Evolutionary conservation across 2,888 invertebrate species (phyloP).

Genomic region (Suillia variegata): DNA sequence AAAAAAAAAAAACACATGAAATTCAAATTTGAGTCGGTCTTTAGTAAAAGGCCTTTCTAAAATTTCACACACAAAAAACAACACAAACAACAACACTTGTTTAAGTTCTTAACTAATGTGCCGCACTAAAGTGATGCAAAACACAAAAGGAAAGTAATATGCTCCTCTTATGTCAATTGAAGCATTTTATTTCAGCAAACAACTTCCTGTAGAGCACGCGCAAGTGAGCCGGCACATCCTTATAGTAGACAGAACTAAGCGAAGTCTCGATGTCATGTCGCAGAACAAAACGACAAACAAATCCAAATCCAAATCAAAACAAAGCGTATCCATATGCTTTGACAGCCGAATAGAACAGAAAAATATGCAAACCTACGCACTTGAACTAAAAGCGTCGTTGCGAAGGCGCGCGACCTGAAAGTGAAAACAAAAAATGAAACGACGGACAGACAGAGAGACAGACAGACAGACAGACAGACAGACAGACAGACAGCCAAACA

Average conservation of each 20-base stretch:
- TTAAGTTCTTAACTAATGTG: conserved; percentile 17
- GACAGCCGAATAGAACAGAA: neutral
- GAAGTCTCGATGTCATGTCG: neutral
- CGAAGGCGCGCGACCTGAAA: conserved; percentile 11
- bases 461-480: too few relatives aligned
- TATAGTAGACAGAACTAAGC: neutral
- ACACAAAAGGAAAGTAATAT: too few relatives aligned
- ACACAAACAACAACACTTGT: neutral
- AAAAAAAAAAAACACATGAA: too few relatives aligned
- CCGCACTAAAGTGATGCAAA: conserved; percentile 13
- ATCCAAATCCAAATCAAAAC: neutral
- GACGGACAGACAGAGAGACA: too few relatives aligned
- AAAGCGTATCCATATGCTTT: neutral
- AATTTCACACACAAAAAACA: too few relatives aligned
- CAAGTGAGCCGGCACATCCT: conserved; percentile 1
- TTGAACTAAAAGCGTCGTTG: neutral
- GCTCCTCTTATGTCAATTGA: conserved; percentile 13
- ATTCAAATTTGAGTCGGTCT: too few relatives aligned
- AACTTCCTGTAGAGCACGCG: conserved; percentile 30
- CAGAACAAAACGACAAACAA: neutral
- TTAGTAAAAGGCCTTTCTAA: too few relatives aligned
- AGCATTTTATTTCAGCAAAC: conserved; percentile 14
- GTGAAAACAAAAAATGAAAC: conserved; percentile 19
- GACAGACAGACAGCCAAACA: too few relatives aligned
- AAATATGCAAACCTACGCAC: neutral